phyloP scores from a whole-genome alignment of 2,888 invertebrate species.

The Podotricha telesiphe region DNA sequence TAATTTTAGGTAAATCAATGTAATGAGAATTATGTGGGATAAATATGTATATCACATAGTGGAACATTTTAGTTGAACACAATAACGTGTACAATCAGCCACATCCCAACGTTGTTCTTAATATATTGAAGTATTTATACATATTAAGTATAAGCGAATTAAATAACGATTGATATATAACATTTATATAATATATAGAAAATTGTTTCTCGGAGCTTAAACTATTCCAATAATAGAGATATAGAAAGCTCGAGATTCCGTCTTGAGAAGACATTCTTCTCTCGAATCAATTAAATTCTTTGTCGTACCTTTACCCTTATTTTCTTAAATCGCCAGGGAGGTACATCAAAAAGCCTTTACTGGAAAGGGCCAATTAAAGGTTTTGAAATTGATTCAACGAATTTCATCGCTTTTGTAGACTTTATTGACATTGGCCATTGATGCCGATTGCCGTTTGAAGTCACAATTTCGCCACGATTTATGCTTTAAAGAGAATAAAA shows the following conservation, averaged over 20 bases:
- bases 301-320: constrained; percentile 66
- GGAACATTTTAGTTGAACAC: too few relatives aligned
- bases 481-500: constrained; percentile 1
- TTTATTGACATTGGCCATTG: constrained; percentile 66
- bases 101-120: too few relatives aligned
- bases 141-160: too few relatives aligned
- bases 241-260: constrained; percentile 45
- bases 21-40: too few relatives aligned
- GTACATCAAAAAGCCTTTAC: constrained; percentile 66
- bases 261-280: constrained; percentile 59
- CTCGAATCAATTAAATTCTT: constrained; percentile 77
- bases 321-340: constrained; percentile 61
- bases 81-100: background rate
- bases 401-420: constrained; percentile 65
- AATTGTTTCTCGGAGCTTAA: constrained; percentile 39
- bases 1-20: too few relatives aligned
- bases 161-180: constrained; percentile 9
- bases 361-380: constrained; percentile 75
- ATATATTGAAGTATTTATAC: too few relatives aligned
- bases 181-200: constrained; percentile 32
- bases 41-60: too few relatives aligned
- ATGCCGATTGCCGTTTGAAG: constrained; percentile 63
- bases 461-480: constrained; percentile 43
- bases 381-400: constrained; percentile 75
- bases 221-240: constrained; percentile 46